Conservation (phyloP, 2,113 vertebrate species). For the Epinephelus moara region DNA sequence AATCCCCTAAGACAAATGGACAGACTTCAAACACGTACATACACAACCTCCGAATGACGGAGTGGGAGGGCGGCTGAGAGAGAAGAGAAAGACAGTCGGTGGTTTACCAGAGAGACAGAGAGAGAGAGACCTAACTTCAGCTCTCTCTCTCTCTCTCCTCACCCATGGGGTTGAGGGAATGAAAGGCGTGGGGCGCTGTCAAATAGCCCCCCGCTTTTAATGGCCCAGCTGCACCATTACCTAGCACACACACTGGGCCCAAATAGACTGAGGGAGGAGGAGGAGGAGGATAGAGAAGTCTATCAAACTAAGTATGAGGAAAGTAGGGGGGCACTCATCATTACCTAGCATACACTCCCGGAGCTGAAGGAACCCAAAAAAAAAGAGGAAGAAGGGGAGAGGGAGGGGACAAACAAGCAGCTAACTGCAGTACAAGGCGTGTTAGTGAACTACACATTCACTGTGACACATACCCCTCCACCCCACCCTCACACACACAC, state of each 20-base stretch:
- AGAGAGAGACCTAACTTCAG: constrained; percentile 53
- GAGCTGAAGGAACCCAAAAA: constrained; percentile 56
- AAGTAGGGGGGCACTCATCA: constrained; percentile 59
- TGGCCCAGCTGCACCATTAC: constrained; percentile 73
- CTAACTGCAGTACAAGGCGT: constrained; percentile 56
- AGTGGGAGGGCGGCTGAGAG: constrained; percentile 57
- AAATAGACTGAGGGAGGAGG: constrained; percentile 70
- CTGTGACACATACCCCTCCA: not conserved
- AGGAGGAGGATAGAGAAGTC: constrained; percentile 75
- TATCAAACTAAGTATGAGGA: constrained; percentile 73
- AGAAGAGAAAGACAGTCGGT: constrained; percentile 55
- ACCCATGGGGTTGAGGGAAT: constrained; percentile 53
- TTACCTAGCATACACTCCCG: constrained; percentile 64
- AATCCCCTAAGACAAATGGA: constrained; percentile 83
- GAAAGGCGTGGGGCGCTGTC: constrained; percentile 77
- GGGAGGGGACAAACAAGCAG: constrained; percentile 40
- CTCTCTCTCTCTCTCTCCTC: constrained; percentile 29
- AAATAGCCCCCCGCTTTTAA: constrained; percentile 79
- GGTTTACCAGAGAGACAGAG: constrained; percentile 57
- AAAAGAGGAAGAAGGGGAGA: constrained; percentile 26
- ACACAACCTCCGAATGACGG: constrained; percentile 73
- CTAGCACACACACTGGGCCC: constrained; percentile 78
- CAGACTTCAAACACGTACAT: constrained; percentile 79
- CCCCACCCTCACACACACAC: constrained; percentile 13
- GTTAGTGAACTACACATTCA: constrained; percentile 48